Evolutionary conservation across 2,888 invertebrate genomes (phyloP).

Genomic region (Nomada ruficornis): DNA sequence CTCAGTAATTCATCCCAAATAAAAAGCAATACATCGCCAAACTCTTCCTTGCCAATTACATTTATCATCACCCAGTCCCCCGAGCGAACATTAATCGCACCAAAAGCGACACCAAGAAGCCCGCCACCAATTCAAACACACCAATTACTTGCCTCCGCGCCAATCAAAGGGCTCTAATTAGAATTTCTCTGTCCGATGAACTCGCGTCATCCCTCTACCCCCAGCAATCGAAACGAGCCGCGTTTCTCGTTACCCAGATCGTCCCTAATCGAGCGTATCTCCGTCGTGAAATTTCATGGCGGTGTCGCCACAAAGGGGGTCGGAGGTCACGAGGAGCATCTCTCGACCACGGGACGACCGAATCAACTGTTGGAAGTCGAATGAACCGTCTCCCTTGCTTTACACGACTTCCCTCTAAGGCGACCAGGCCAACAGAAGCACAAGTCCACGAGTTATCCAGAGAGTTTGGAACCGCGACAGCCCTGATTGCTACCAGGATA

Average conservation of each 20-base stretch:
- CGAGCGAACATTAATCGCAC: no score
- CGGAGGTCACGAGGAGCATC: background rate
- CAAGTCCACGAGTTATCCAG: conserved; percentile 46
- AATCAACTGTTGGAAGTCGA: conserved; percentile 27
- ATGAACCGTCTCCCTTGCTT: conserved; percentile 19
- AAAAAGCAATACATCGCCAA: no score
- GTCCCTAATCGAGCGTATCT: background rate
- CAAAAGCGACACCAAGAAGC: background rate
- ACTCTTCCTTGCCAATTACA: background rate
- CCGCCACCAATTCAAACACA: background rate
- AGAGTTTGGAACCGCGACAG: conserved; percentile 59
- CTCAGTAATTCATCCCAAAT: no score
- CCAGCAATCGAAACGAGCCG: background rate
- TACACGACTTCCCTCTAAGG: conserved; percentile 47
- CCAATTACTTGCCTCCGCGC: conserved; percentile 4
- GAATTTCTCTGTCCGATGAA: background rate
- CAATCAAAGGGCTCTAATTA: conserved; percentile 10
- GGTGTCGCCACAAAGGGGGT: conserved; percentile 5
- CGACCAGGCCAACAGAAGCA: background rate
- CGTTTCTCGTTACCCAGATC: background rate
- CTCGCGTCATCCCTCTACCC: background rate
- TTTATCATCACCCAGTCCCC: background rate
- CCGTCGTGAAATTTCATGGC: background rate
- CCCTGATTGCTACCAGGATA: conserved; percentile 66
- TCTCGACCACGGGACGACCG: conserved; percentile 25